phyloP scores from a whole-genome alignment of 2,113 vertebrate genomes.

The Hemicordylus capensis region DNA sequence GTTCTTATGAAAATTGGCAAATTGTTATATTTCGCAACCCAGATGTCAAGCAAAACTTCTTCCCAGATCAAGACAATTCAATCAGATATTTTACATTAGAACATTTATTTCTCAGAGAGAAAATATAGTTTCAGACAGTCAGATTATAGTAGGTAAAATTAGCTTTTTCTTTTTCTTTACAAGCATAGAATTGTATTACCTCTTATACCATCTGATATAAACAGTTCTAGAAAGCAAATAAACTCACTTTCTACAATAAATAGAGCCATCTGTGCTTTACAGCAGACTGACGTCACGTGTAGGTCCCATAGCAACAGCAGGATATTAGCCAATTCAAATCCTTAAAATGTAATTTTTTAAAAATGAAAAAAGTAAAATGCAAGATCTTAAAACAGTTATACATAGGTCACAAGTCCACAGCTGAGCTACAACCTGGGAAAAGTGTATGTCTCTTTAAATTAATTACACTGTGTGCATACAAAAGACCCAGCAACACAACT shows the following conservation, averaged over 20 bases:
- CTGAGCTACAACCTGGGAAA: slow-evolving; percentile 73
- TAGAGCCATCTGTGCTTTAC: slow-evolving; percentile 86
- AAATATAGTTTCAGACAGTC: slow-evolving; percentile 91
- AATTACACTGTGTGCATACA: slow-evolving; percentile 88
- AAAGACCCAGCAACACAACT: slow-evolving; percentile 82
- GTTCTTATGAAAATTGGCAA: background rate
- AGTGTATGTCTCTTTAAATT: slow-evolving; percentile 80
- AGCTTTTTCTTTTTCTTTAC: slow-evolving; percentile 86
- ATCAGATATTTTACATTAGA: slow-evolving; percentile 75
- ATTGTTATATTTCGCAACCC: background rate
- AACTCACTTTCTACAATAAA: slow-evolving; percentile 92
- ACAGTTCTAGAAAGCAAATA: slow-evolving; percentile 88
- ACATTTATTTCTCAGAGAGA: slow-evolving; percentile 94
- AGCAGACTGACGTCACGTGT: slow-evolving; percentile 77
- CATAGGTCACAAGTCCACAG: slow-evolving; percentile 82
- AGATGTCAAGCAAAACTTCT: background rate
- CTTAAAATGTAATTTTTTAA: slow-evolving; percentile 75
- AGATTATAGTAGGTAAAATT: slow-evolving; percentile 93
- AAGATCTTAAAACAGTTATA: slow-evolving; percentile 74
- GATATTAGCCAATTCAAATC: slow-evolving; percentile 68
- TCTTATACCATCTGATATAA: slow-evolving; percentile 90
- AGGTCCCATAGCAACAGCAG: slow-evolving; percentile 77
- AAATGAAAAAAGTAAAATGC: slow-evolving; percentile 45
- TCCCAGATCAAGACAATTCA: background rate
- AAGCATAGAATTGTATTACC: slow-evolving; percentile 89